Conservation (phyloP, 1,140 invertebrate genomes). For the Papilio glaucus region DNA sequence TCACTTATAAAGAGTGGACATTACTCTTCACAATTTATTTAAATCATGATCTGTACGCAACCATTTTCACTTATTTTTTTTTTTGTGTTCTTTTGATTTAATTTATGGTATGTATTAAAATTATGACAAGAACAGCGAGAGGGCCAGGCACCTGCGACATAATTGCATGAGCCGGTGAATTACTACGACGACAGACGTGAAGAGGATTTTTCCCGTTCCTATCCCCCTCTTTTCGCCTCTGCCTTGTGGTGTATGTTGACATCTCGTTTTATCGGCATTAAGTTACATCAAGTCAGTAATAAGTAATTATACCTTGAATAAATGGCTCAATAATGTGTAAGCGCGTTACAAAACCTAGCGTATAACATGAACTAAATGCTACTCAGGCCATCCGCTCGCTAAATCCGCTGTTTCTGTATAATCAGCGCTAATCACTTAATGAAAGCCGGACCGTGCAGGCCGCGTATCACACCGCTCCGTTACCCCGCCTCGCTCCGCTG, state of each 20-base stretch:
- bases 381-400: constrained; percentile 1
- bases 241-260: background rate
- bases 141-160: background rate
- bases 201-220: background rate
- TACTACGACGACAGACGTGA: background rate
- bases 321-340: constrained; percentile 4
- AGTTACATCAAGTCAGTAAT: background rate
- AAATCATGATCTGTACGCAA: background rate
- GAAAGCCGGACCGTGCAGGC: constrained; percentile 4
- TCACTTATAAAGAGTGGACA: background rate
- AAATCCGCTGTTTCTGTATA: constrained; percentile 13
- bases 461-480: constrained; percentile 16
- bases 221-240: background rate
- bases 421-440: constrained; percentile 17
- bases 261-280: background rate
- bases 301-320: background rate
- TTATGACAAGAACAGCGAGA: background rate
- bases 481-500: constrained; percentile 24
- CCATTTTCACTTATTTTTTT: background rate
- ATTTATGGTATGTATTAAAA: background rate
- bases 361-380: constrained; percentile 13
- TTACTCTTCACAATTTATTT: background rate
- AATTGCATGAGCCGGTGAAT: background rate
- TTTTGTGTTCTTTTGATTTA: background rate
- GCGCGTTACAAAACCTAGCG: background rate